phyloP scores from a whole-genome alignment of 2,113 vertebrate species.

The Microcebus jonahi region DNA sequence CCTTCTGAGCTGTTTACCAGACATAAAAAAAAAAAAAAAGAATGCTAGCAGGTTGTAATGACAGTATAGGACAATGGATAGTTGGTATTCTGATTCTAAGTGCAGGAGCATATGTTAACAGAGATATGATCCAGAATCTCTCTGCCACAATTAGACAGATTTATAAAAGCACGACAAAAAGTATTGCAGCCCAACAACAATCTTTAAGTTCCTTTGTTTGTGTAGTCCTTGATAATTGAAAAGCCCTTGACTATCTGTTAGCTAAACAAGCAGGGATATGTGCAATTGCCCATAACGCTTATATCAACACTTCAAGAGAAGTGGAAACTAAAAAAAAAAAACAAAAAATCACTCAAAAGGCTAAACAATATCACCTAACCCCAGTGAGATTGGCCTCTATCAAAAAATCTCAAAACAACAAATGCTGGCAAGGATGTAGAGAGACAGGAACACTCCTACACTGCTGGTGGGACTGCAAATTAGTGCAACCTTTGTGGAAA shows the following conservation, averaged over 20 bases:
- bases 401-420: too few relatives aligned
- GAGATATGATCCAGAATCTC: neutral
- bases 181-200: neutral
- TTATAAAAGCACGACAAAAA: neutral
- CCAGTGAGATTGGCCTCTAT: too few relatives aligned
- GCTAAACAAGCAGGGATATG: neutral
- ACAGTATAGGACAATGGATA: neutral
- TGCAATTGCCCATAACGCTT: neutral
- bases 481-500: too few relatives aligned
- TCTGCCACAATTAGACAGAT: neutral
- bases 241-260: neutral
- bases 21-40: neutral
- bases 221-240: neutral
- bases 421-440: too few relatives aligned
- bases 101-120: neutral
- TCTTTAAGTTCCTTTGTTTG: neutral
- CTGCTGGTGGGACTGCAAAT: too few relatives aligned
- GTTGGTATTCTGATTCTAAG: neutral
- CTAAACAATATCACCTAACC: neutral
- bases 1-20: neutral
- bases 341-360: neutral
- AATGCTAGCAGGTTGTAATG: neutral
- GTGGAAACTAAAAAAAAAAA: neutral
- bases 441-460: too few relatives aligned
- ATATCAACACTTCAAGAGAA: neutral